phyloP scores from a whole-genome alignment of 1,140 invertebrate species.

The Lepidotrigona ventralis region DNA sequence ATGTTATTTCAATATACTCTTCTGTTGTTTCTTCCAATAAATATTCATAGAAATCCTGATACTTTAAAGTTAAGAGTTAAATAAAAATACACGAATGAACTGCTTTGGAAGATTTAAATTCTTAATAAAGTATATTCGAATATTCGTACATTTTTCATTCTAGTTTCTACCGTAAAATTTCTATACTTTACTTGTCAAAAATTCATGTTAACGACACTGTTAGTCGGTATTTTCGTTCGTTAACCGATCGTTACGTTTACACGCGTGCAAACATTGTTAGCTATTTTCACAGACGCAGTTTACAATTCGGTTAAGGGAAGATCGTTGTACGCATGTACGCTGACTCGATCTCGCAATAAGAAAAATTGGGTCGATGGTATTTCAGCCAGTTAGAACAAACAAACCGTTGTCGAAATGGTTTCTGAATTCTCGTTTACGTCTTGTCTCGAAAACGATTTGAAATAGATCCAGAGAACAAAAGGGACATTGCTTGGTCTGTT shows the following conservation, averaged over 20 bases:
- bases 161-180: too few species aligned
- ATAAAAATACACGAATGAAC: too few species aligned
- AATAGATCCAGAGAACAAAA: constrained; percentile 19
- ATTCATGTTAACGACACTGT: neutral
- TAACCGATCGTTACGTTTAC: constrained; percentile 4
- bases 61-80: neutral
- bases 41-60: neutral
- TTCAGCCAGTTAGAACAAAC: constrained; percentile 21
- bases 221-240: constrained; percentile 4
- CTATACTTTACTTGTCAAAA: neutral
- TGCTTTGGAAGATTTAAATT: too few species aligned
- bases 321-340: neutral
- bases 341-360: neutral
- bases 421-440: constrained; percentile 24
- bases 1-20: neutral
- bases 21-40: neutral
- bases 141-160: neutral
- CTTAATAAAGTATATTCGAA: too few species aligned
- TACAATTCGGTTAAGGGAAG: constrained; percentile 11
- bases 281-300: constrained; percentile 30
- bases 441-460: constrained; percentile 21
- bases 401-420: constrained; percentile 19
- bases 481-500: neutral
- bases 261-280: neutral
- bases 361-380: constrained; percentile 19